Base-by-base conservation (phyloP, 2,797 vertebrate genomes). In the Miichthys miiuy region DNA sequence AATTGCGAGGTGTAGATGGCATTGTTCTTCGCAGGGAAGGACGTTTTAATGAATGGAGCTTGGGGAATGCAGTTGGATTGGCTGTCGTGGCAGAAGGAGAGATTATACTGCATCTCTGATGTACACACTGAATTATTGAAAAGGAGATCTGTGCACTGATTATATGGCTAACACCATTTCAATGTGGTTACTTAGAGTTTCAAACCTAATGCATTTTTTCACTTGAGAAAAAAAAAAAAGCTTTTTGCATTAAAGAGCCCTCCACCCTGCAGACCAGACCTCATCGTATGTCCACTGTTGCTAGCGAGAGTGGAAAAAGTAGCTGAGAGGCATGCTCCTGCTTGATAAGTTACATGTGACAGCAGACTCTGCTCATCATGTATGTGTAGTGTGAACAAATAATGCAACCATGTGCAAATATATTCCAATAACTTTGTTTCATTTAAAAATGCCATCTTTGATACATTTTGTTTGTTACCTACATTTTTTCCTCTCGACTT, bases 341-440 rank as follows among this genome's bases (percentile, higher is more conserved):
- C 67, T 72, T 84, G 87, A 94, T 74, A 75, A 87, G 82, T 87
- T 50, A 21, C 72, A 89, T 77, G 83, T 82, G 84, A 89, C 87
- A 89, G 87, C 83, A 9, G 46, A 65, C 75, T 67, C 72, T 23
- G 63, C 76, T 73, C 61, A 38, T 73, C 84, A 30, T 72, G 69
- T 48, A 50, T 60, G 20, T 46, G 51, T 2, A 60, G 80, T 42
- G 34, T 56, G 58, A 84, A 62, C 75, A 79, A 79, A 83, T 74
- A 72, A 51, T 7, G 23, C 62, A 69, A 34, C 61, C 47, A 70
- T 63, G 78, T 87, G 83, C 76, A 87, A 83, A 89, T 79, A 12
- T 81, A 85, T 84, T 87, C 73, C 21, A 71, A 63, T 60, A 69
- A 61, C 42, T 85, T 85, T 81, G 66, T 65, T 30, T 68, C 55